Conservation (phyloP, 2,113 vertebrate genomes). For the Bufo gargarizans region DNA sequence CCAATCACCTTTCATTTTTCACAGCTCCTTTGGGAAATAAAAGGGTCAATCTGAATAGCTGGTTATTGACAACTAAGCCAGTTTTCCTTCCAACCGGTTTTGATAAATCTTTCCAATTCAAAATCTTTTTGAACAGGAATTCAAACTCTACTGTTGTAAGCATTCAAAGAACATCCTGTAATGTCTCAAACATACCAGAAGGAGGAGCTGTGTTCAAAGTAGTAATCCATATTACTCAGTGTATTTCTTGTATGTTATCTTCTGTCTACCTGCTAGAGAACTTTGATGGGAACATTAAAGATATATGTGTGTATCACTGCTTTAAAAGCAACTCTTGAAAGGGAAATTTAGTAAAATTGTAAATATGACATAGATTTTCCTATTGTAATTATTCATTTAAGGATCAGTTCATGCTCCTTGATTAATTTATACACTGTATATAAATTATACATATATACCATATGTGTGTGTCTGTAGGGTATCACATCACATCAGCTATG, state of each 20-base stretch:
- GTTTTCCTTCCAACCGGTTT: no score
- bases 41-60: no score
- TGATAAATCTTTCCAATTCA: background rate
- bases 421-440: no score
- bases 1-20: no score
- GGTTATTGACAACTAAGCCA: no score
- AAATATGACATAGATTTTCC: background rate
- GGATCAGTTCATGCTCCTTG: no score
- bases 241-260: background rate
- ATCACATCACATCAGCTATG: no score
- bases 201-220: slow-evolving; percentile 15
- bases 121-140: background rate
- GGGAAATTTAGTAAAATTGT: no score
- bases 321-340: background rate
- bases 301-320: background rate
- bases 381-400: background rate
- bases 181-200: slow-evolving; percentile 1
- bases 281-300: background rate
- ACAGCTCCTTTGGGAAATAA: no score
- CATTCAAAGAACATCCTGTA: background rate
- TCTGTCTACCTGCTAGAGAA: background rate
- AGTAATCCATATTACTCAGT: background rate
- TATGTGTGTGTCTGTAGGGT: no score
- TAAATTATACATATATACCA: no score
- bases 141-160: background rate